Base-by-base conservation (phyloP, 2,113 vertebrate genomes). In the Burhinus bistriatus region DNA sequence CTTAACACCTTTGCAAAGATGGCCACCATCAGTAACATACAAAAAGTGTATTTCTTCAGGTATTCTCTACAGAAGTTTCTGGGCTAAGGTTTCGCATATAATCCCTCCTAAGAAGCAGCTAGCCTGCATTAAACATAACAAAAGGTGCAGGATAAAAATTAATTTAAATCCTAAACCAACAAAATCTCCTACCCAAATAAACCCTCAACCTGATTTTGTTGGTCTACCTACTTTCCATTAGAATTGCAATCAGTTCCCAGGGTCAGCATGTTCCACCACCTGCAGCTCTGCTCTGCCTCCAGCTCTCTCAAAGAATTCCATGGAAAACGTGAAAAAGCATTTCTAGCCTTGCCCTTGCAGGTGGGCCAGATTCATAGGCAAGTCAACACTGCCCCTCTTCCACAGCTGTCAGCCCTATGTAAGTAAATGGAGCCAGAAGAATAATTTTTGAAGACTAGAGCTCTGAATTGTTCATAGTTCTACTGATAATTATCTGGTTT, bases 381-480 rank as follows among this genome's bases (percentile, higher is more conserved):
- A 83, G 58, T 59, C 52, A 84, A 45, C 38, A 92, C 4, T 27
- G 89, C 45, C 52, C 9, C 51, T 93, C 25, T 64, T 95, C 55
- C 83, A 92, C 72, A 97, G 76, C 51, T 83, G 29, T 51, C 32
- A 82, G 59, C 75, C 57, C 38, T 73, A 83, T 54, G 19, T 84
- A 95, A 75, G 23, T 58, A 47, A 78, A 51, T 77, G 38, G 76
- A 95, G 84, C 90, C 92, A 95, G 58, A 88, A 86, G 84, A 97
- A 96, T 81, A 3, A 87, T 88, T 97, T 95, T 91, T 90, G 89
- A 95, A 90, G 83, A 94, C 55, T 89, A 68, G 86, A 55, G 49
- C 89, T 87, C 95, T 93, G 72, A 87, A 84, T 76, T 90, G 45
- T 91, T 90, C 59, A 75, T 95, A 68, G 66, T 84, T 58, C 49